A percentile compares a stretch with the other conserved stretches of the same genome.
Conservation (phyloP, 2,797 vertebrate genomes). For the Silurus aristotelis region DNA sequence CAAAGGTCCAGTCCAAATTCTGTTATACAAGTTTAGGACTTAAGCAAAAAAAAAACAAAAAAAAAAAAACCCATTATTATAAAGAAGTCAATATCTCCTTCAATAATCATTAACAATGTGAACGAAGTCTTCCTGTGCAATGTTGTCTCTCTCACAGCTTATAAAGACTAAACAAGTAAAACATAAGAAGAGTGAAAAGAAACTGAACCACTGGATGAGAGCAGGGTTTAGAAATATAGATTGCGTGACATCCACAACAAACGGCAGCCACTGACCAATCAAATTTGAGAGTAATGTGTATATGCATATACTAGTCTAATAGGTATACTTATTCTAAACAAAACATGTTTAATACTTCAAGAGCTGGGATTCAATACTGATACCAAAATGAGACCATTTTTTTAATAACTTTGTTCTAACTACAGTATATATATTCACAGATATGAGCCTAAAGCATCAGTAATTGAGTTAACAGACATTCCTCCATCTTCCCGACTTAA, state of each 20-base stretch:
- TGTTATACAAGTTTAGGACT: slow-evolving; percentile 71
- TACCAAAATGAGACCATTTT: background rate
- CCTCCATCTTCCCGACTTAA: background rate
- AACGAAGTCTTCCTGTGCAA: slow-evolving; percentile 94
- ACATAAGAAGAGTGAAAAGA: slow-evolving; percentile 68
- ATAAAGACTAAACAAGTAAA: slow-evolving; percentile 75
- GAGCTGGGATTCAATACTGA: background rate
- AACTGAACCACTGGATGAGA: slow-evolving; percentile 86
- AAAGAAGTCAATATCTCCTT: background rate
- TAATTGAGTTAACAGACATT: background rate
- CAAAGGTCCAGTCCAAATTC: slow-evolving; percentile 74
- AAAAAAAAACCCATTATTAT: slow-evolving; percentile 15
- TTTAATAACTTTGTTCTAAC: background rate
- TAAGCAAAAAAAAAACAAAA: slow-evolving; percentile 54
- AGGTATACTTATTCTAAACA: background rate
- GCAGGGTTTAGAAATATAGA: slow-evolving; percentile 97
- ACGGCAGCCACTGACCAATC: slow-evolving; percentile 71
- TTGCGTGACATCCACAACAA: slow-evolving; percentile 95
- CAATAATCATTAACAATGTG: slow-evolving; percentile 17
- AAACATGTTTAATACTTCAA: background rate
- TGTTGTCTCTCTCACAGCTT: slow-evolving; percentile 83
- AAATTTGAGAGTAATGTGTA: background rate
- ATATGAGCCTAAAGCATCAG: background rate
- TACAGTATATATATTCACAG: background rate
- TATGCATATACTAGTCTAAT: background rate